Evolutionary conservation across 2,797 vertebrate species (phyloP), one percentile per base, ranked within the genome.

Genomic region (Streptopelia turtur): DNA sequence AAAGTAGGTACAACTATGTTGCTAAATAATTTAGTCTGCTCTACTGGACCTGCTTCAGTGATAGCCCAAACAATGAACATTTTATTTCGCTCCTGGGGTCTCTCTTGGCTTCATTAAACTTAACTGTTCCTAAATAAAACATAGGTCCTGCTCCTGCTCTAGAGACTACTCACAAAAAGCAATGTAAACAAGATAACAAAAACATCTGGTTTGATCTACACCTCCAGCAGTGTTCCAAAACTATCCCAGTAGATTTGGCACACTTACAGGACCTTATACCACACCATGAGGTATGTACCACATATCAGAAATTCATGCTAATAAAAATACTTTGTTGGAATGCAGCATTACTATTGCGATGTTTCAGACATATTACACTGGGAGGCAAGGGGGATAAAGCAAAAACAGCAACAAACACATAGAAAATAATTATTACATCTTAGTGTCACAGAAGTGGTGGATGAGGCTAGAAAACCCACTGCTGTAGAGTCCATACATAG

Each of bases 371-470:
- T 2, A 23, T 39, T n/a, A 79, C 20, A 6, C 16, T 57, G 10
- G 2, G 18, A 4, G 3, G 1, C 6, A 22, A 31, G 16, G 50
- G 5, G 17, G 8, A 63, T 41, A 31, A 35, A 59, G 9, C 9
- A 4, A 27, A 14, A 35, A 25, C 4, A 13, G 23, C 5, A 5
- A 14, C 16, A 70, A 30, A 22, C 16, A 7, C 18, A 27, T 1
- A n/a, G 28, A 45, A 83, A 60, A 56, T 20, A 33, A 50, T 31
- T 59, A 27, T 64, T n/a, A 24, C 2, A 1, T 55, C 5, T 59
- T 35, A 16, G 33, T n/a, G 53, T 65, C n/a, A 22, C 22, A 81
- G 30, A n/a, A 74, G 41, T 11, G 10, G 25, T 65, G 15, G 47
- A 52, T 70, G 20, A 65, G 16, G 5, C 30, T n/a, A 43, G 60